Percentiles rank a stretch among this genome's conserved stretches.
These are phyloP conservation scores for Passer domesticus DNA, from an alignment of 2,113 vertebrate species.

Conservation along the genomic window DNA sequence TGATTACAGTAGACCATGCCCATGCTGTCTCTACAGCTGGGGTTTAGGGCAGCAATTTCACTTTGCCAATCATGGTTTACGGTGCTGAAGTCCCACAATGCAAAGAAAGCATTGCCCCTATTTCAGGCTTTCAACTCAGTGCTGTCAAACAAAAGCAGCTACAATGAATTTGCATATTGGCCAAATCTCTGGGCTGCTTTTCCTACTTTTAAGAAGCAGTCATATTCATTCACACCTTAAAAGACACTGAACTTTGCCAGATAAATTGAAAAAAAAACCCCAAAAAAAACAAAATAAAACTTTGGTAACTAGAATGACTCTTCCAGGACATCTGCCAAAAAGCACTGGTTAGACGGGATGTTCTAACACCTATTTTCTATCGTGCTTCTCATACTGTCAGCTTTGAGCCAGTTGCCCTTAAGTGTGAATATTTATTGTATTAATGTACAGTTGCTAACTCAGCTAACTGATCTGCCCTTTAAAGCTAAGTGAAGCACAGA, in stretches of 20 bases:
- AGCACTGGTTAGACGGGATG: background rate
- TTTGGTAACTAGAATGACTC: background rate
- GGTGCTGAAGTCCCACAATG: background rate
- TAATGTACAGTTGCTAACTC: background rate
- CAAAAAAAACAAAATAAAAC: background rate
- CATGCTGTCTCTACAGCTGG: background rate
- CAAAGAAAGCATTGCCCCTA: background rate
- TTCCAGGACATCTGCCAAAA: background rate
- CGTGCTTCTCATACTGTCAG: background rate
- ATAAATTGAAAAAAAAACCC: background rate
- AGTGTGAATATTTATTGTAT: background rate
- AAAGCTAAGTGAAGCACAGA: background rate
- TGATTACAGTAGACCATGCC: background rate
- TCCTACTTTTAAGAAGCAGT: background rate
- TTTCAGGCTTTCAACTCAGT: background rate
- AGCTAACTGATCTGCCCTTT: conserved; percentile 12
- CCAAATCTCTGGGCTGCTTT: background rate
- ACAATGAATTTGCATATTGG: background rate
- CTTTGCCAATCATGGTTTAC: background rate
- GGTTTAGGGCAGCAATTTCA: background rate
- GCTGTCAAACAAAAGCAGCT: background rate
- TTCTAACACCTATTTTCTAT: background rate
- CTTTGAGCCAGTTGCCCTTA: background rate
- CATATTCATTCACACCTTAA: background rate
- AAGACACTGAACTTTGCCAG: background rate